A percentile compares a stretch with the other conserved stretches of the same genome.
Evolutionary conservation across 2,797 vertebrate species (phyloP).

Genomic region (Characodon lateralis): DNA sequence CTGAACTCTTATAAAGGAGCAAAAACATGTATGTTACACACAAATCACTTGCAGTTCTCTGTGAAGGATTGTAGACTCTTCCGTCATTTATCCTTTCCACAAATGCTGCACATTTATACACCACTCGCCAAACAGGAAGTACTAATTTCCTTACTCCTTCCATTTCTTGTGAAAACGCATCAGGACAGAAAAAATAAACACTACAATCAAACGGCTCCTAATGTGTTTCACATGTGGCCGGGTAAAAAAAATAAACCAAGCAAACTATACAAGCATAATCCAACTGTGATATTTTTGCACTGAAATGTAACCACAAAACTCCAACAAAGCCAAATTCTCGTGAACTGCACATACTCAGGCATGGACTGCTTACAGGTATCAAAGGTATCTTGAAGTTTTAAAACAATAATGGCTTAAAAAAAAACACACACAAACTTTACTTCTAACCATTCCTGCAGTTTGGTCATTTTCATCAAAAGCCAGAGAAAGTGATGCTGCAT

Average conservation of each 20-base stretch:
- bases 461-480: not conserved
- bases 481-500: not conserved
- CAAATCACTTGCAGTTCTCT: constrained; percentile 6
- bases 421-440: not conserved
- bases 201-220: constrained; percentile 23
- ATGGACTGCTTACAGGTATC: not conserved
- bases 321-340: constrained; percentile 2
- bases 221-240: constrained; percentile 39
- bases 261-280: constrained; percentile 25
- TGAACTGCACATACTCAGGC: not conserved
- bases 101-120: constrained; percentile 34
- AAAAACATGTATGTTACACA: not conserved
- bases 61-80: not conserved
- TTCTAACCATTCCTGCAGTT: not conserved
- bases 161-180: constrained; percentile 17
- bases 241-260: constrained; percentile 26
- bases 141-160: constrained; percentile 38
- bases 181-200: constrained; percentile 42
- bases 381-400: not conserved
- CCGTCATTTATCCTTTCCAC: constrained; percentile 34
- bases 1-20: not conserved
- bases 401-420: not conserved
- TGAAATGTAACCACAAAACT: constrained; percentile 17
- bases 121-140: constrained; percentile 52
- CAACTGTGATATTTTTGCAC: constrained; percentile 23